A percentile compares a stretch with the other conserved stretches of the same genome.
phyloP scores from a whole-genome alignment of 2,888 invertebrate genomes.

The Scaptomyza polygonia region DNA sequence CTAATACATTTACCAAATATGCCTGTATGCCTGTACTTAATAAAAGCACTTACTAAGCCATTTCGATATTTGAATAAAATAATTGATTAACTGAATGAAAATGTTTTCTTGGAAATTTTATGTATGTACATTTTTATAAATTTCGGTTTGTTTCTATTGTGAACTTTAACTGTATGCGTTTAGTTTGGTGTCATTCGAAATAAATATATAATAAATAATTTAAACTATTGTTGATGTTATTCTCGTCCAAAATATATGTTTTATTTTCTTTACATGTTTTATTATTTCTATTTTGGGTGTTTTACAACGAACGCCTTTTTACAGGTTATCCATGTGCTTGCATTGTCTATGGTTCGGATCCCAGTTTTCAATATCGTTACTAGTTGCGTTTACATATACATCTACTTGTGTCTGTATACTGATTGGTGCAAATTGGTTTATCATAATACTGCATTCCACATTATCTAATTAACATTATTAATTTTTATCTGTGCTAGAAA shows the following conservation, averaged over 20 bases:
- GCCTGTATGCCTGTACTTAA: background rate
- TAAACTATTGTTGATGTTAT: slow-evolving; percentile 26
- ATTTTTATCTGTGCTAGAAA: slow-evolving; percentile 21
- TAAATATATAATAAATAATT: slow-evolving; percentile 44
- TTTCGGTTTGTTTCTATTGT: slow-evolving; percentile 25
- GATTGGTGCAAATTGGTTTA: slow-evolving; percentile 25
- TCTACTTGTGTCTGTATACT: slow-evolving; percentile 29
- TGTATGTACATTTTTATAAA: no score
- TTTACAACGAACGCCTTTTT: slow-evolving; percentile 67
- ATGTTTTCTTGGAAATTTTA: background rate
- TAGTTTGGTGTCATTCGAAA: slow-evolving; percentile 55
- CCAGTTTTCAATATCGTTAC: slow-evolving; percentile 82
- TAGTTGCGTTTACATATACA: slow-evolving; percentile 49
- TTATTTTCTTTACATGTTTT: slow-evolving; percentile 32
- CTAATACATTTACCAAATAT: slow-evolving; percentile 37
- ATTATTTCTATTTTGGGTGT: slow-evolving; percentile 53
- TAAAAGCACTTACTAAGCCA: slow-evolving; percentile 53
- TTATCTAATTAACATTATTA: slow-evolving; percentile 12
- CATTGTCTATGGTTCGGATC: slow-evolving; percentile 82
- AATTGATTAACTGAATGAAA: background rate
- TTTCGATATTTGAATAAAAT: slow-evolving; percentile 45
- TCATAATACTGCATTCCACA: slow-evolving; percentile 29
- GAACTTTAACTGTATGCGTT: slow-evolving; percentile 39
- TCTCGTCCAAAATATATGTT: slow-evolving; percentile 26
- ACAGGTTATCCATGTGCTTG: slow-evolving; percentile 83